These are phyloP conservation scores for Psammodynastes pulverulentus DNA, from an alignment of 2,113 vertebrate species.

Conservation along the genomic window DNA sequence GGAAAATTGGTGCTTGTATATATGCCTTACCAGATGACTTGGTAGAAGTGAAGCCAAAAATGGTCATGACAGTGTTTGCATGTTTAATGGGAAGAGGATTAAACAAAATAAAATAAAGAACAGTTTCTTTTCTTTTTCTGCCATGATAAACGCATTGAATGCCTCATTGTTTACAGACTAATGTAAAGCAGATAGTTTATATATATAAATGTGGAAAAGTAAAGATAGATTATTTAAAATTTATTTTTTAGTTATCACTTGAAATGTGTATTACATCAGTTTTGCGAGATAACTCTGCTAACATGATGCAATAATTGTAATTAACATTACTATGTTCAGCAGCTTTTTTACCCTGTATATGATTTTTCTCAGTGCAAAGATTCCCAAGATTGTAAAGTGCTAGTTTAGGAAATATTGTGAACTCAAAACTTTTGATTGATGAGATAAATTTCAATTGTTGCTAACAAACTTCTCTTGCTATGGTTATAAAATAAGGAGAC, in stretches of 20 bases:
- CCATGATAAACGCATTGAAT: conserved; percentile 63
- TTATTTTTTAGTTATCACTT: conserved; percentile 54
- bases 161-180: conserved; percentile 72
- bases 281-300: conserved; percentile 43
- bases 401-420: conserved; percentile 53
- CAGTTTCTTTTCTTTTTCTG: conserved; percentile 48
- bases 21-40: conserved; percentile 90
- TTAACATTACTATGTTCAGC: conserved; percentile 47
- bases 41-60: conserved; percentile 95
- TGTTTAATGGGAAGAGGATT: conserved; percentile 90
- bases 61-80: conserved; percentile 98
- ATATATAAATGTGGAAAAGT: conserved; percentile 53
- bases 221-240: conserved; percentile 49
- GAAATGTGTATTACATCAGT: conserved; percentile 29
- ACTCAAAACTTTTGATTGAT: conserved; percentile 35
- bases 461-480: background rate
- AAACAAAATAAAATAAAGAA: conserved; percentile 79
- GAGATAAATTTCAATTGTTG: background rate
- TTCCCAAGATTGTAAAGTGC: conserved; percentile 23
- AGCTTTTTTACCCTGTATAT: conserved; percentile 50
- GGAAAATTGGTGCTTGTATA: conserved; percentile 94
- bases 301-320: conserved; percentile 40
- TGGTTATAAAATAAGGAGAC: background rate
- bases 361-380: conserved; percentile 45
- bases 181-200: conserved; percentile 57